phyloP scores from a whole-genome alignment of 2,113 vertebrate genomes.

The Rhinopomastus cyanomelas region DNA sequence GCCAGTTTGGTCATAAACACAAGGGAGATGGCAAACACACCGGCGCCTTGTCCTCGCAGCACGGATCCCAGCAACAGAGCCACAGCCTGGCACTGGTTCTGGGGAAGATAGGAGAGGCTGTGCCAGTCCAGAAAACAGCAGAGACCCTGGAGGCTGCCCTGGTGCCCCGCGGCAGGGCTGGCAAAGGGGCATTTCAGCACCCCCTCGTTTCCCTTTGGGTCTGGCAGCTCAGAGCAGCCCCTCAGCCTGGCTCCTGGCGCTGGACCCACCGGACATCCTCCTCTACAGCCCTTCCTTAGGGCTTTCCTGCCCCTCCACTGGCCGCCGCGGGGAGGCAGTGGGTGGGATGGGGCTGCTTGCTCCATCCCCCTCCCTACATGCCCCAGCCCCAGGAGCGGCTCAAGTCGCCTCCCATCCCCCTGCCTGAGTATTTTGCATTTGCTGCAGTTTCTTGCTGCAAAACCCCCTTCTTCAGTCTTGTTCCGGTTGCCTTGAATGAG shows the following conservation, averaged over 20 bases:
- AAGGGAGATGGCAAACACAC: not conserved
- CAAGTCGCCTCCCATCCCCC: not conserved
- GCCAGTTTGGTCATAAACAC: not conserved
- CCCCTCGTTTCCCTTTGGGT: rapidly evolving
- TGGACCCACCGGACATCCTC: not conserved
- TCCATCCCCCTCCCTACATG: not conserved
- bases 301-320: too few species aligned
- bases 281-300: not conserved
- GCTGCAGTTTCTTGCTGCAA: conserved; percentile 40
- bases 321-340: not conserved
- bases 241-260: not conserved
- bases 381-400: not conserved
- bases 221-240: not conserved
- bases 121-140: too few species aligned
- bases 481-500: conserved; percentile 45
- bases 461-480: not conserved
- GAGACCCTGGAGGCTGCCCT: too few species aligned
- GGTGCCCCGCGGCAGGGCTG: too few species aligned
- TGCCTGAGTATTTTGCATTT: not conserved
- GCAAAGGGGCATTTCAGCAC: too few species aligned
- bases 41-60: too few species aligned
- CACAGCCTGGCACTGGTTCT: not conserved
- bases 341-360: not conserved
- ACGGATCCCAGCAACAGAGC: not conserved
- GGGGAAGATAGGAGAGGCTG: too few species aligned